Conservation (phyloP, 64 coral and sea anemone species). For the Porites lutea region DNA sequence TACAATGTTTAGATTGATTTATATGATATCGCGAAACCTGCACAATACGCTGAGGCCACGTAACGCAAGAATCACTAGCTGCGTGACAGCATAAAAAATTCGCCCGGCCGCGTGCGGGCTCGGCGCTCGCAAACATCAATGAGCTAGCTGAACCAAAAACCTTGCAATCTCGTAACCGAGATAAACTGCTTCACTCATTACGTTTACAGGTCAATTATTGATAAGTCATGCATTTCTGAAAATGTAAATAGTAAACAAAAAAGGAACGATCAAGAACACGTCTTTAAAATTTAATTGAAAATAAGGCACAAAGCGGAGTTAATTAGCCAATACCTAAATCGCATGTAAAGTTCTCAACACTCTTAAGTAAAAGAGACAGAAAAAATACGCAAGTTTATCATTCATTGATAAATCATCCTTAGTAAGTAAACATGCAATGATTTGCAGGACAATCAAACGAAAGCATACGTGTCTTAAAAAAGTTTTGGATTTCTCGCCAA, state of each 20-base stretch:
- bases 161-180: neutral
- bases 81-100: neutral
- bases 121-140: no score
- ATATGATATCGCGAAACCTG: neutral
- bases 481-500: neutral
- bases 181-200: neutral
- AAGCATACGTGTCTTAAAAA: neutral
- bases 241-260: slow-evolving; percentile 22
- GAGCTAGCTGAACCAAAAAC: no score
- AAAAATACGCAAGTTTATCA: neutral
- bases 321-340: neutral
- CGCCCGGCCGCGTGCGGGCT: neutral
- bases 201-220: no score
- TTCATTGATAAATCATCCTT: neutral
- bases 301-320: neutral
- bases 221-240: neutral
- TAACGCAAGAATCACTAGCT: neutral
- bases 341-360: no score
- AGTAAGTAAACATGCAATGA: slow-evolving; percentile 13
- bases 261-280: neutral
- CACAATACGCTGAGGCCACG: neutral
- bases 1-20: neutral
- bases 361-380: neutral
- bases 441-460: neutral
- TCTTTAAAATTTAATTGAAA: neutral